Evolutionary conservation across 2,113 vertebrate genomes (phyloP).

Genomic region (Phoenicopterus ruber): DNA sequence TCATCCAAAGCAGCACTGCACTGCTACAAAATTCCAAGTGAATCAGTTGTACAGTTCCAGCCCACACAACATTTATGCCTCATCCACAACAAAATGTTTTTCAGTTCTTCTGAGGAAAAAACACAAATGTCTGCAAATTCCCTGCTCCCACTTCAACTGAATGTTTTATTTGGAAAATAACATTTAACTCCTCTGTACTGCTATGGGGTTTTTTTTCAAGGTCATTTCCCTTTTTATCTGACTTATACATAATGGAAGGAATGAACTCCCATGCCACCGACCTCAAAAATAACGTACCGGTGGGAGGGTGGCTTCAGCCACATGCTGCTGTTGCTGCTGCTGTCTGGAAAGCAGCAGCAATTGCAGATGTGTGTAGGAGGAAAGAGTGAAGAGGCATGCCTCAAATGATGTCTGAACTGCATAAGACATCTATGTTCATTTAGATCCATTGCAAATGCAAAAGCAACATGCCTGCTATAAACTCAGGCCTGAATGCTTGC

Average conservation of each 20-base stretch:
- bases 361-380: background rate
- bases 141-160: background rate
- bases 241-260: background rate
- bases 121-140: background rate
- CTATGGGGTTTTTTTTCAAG: background rate
- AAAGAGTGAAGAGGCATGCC: background rate
- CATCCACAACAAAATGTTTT: conserved; percentile 28
- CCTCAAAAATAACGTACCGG: background rate
- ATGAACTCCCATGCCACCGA: background rate
- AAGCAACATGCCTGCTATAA: background rate
- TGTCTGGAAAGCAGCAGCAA: background rate
- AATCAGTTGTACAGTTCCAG: background rate
- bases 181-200: background rate
- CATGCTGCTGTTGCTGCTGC: background rate
- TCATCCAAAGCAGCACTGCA: background rate
- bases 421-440: background rate
- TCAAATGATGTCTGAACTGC: background rate
- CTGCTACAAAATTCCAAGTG: conserved; percentile 2
- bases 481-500: background rate
- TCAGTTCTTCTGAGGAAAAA: background rate
- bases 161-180: background rate
- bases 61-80: conserved; percentile 40
- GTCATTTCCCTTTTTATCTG: background rate
- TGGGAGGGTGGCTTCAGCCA: background rate
- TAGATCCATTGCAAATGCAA: background rate